Base-by-base conservation (phyloP, 2,888 invertebrate species). In the Drosophila helvetica region DNA sequence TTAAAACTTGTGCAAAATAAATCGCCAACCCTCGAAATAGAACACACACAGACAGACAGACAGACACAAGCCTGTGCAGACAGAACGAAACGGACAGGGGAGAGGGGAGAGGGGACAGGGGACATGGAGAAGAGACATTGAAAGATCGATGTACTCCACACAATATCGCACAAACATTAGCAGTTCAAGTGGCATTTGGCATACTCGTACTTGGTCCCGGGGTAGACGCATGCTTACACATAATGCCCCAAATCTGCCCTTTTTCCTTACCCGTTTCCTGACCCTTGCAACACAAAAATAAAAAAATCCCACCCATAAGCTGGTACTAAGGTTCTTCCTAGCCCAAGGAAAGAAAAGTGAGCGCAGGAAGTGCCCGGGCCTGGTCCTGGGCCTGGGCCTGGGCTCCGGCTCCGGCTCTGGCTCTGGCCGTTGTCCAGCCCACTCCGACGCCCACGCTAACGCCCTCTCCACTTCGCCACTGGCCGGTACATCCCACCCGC, bases 1-100 rank as follows among this genome's bases (percentile, higher is more conserved):
- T 89, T 89, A 89, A 89, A 89, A 89, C 90, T 89, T 90, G 80
- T 85, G 88, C 81, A 90, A 88, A 89, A 90, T 89, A 90, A 90
- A 89, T 89, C 86, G 88, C 78, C 86, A 89, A 75, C 80, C 69
- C 88, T 83, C 70, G 57, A 83, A 76, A 69, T 75, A 54, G 57
- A 53, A 63, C 56, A 65, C 25, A 63, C 53, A 60, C 56, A 45
- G 38, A 61, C 47, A 74, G 46, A 68, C 50, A 54, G 10, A 25
- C 27, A 46, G 6, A 59, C 43, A 50, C 9, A 10, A 9, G 25
- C 50, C 47, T 43, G 55, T 33, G 33, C 33, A 33, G 33, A 54
- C 30, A 52, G 46, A 57, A 15, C 19, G 27, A 15, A 46, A 38
- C 5, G 45, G 15, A 48, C n/a, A n/a, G 15, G 19, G 42, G 27